phyloP scores from a whole-genome alignment of 2,888 invertebrate genomes.

The Ceraclea dissimilis region DNA sequence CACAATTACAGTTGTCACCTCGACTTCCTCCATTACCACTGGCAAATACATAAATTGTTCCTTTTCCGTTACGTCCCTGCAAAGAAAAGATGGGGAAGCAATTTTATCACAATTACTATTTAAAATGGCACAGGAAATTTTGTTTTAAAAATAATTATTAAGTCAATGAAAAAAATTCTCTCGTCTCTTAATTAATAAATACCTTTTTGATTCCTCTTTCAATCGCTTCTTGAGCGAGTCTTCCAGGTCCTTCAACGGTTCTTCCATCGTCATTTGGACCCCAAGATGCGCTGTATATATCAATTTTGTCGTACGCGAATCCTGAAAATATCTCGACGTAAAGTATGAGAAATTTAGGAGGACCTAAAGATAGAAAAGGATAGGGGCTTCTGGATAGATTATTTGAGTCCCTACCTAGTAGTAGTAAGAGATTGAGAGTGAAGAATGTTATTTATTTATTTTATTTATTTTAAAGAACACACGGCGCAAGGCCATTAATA shows the following conservation, averaged over 20 bases:
- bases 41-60: constrained; percentile 86
- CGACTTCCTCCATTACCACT: constrained; percentile 83
- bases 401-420: too few species aligned
- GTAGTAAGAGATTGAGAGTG: too few species aligned
- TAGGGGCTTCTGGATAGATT: too few species aligned
- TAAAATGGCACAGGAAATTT: not conserved
- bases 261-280: constrained; percentile 87
- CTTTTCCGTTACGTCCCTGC: constrained; percentile 71
- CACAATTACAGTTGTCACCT: constrained; percentile 85
- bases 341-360: too few species aligned
- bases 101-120: not conserved
- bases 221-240: constrained; percentile 68
- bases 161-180: not conserved
- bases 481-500: too few species aligned
- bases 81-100: too few species aligned
- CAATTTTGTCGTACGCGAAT: constrained; percentile 68
- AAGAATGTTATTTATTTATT: too few species aligned
- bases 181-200: constrained; percentile 22
- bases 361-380: too few species aligned
- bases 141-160: not conserved
- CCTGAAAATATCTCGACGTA: too few species aligned
- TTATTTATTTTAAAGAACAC: too few species aligned
- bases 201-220: constrained; percentile 68
- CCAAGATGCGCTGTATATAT: constrained; percentile 91
- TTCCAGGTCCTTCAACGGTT: constrained; percentile 83